Evolutionary conservation across 1,140 invertebrate species (phyloP).

Genomic region (Pseudachorutes palmiensis): DNA sequence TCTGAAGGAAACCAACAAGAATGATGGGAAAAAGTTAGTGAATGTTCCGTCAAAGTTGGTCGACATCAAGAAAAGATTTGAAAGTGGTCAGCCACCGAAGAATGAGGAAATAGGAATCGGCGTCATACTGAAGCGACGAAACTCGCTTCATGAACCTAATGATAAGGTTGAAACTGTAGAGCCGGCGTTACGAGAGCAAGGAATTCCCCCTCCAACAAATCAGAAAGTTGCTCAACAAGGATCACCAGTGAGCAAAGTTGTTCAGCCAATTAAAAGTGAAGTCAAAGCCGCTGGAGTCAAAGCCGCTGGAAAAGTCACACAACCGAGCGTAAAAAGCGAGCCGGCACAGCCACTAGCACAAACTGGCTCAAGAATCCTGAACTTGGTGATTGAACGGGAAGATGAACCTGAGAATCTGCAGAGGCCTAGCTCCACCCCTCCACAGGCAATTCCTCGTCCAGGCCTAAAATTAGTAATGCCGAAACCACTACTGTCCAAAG

Average conservation of each 20-base stretch:
- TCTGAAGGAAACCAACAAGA: conserved; percentile 28
- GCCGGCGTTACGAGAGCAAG: too few species aligned
- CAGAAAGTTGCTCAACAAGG: too few species aligned
- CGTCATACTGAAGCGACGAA: not conserved
- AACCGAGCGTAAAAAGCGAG: not conserved
- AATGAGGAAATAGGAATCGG: not conserved
- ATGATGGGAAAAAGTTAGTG: not conserved
- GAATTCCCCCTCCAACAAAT: too few species aligned
- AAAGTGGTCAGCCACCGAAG: not conserved
- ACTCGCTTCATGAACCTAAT: not conserved
- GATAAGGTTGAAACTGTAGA: not conserved
- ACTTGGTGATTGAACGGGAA: not conserved
- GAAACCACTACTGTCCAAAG: not conserved
- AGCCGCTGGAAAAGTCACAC: not conserved
- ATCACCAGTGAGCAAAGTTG: not conserved
- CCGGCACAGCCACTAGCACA: not conserved
- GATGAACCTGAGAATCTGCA: not conserved
- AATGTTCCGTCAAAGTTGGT: not conserved
- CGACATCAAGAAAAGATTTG: not conserved
- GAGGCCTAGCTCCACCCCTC: not conserved
- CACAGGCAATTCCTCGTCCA: not conserved
- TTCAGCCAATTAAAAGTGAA: not conserved
- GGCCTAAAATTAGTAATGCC: not conserved
- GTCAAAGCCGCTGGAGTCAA: not conserved
- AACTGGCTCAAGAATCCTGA: not conserved